phyloP scores from a whole-genome alignment of 2,797 vertebrate genomes.

The Pseudotriccus pelzelni region DNA sequence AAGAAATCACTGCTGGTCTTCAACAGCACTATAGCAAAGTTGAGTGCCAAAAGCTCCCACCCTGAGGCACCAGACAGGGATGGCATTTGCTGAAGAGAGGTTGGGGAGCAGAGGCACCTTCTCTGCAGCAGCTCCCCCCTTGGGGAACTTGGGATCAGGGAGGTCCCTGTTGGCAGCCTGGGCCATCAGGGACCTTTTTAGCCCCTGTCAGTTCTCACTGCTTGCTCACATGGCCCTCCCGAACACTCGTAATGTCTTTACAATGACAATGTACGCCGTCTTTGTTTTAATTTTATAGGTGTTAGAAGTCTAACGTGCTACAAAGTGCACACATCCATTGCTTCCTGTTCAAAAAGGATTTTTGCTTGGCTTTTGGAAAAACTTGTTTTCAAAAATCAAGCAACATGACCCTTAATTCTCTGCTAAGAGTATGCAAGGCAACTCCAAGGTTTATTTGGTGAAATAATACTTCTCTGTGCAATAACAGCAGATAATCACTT shows the following conservation, averaged over 20 bases:
- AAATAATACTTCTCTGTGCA: background rate
- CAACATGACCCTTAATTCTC: background rate
- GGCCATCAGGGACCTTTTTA: background rate
- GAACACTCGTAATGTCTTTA: background rate
- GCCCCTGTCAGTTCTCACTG: background rate
- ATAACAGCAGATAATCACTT: background rate
- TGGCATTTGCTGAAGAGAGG: background rate
- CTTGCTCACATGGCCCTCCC: background rate
- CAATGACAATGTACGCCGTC: accelerated
- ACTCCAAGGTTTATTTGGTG: background rate
- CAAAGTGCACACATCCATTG: background rate
- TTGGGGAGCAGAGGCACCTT: background rate
- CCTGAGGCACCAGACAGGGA: accelerated
- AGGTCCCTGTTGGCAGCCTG: background rate
- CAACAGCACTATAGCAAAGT: background rate
- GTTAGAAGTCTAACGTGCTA: background rate
- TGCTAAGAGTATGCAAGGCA: background rate
- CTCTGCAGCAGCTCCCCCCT: accelerated
- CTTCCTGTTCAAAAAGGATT: background rate
- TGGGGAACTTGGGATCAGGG: background rate
- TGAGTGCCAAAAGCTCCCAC: background rate
- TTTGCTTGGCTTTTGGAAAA: background rate
- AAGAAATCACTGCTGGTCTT: background rate
- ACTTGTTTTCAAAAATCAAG: background rate
- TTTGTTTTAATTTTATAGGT: background rate